Base-by-base conservation (phyloP, 1,140 invertebrate genomes). In the Drosophila athabasca region DNA sequence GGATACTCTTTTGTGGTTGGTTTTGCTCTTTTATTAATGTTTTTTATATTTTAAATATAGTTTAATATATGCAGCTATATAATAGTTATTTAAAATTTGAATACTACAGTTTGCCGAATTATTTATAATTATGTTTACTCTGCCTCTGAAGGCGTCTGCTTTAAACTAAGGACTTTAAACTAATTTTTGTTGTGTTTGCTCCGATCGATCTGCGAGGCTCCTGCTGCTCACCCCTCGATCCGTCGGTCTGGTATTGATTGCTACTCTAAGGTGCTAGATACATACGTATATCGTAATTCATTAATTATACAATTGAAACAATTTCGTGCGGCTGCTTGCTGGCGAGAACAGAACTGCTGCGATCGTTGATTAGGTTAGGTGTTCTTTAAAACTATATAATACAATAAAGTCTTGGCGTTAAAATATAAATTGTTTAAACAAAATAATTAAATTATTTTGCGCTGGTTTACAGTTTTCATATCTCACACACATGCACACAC, bases 391-490 rank as follows among this genome's bases (percentile, higher is more conserved):
- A 88, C 83, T 87, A 87, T 87, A 87, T 87, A 87, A 87, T 87
- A 87, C 82, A 87, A 82, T 66, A 66, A 83, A 87, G 84, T 87
- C 83, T 87, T 87, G 79, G 71, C 84, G 53, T 83, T 89, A 88
- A 83, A 73, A 53, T 68, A 78, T 85, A 78, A 85, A 62, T 75
- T 60, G 77, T 75, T 79, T 73, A 62, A 90, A 87, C 87, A 90
- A 90, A 90, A 90, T 90, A 90, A 90, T 90, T 90, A 87, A 90
- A 90, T 90, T 90, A 90, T 90, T 90, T 90, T 90, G 87, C 87
- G 85, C 85, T 90, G 87, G 79, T 71, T 76, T 82, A 79, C 81
- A 76, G 69, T 57, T 57, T 50, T 8, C 29, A 7, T 59, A 53
- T 72, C 15, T 76, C 53, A 66, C 62, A 57, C 62, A 62, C 62